phyloP scores from a whole-genome alignment of 2,113 vertebrate species.

The Dasyprocta punctata region DNA sequence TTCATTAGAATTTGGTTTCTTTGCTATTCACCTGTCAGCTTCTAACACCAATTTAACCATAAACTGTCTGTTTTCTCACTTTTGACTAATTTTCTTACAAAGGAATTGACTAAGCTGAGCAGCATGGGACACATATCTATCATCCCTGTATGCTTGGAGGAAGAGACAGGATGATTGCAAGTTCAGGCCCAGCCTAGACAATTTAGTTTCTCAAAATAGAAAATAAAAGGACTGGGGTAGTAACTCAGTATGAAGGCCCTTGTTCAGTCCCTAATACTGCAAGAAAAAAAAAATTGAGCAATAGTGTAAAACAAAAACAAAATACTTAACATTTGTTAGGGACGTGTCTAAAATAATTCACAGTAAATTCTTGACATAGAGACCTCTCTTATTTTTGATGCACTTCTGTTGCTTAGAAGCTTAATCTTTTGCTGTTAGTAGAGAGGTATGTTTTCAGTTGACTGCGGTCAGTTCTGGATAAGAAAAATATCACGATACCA shows the following conservation, averaged over 20 bases:
- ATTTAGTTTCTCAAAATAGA: neutral
- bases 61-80: neutral
- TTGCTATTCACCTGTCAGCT: neutral
- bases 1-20: neutral
- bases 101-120: neutral
- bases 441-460: neutral
- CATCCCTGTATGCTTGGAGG: neutral
- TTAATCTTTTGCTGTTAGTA: neutral
- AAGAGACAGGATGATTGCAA: neutral
- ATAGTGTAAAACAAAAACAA: neutral
- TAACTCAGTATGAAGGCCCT: neutral
- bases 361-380: neutral
- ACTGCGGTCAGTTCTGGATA: neutral
- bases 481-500: neutral
- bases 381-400: neutral
- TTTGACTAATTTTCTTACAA: constrained; percentile 20
- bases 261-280: neutral
- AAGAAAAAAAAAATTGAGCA: neutral
- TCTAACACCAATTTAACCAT: neutral
- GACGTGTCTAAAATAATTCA: neutral
- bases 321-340: neutral
- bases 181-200: neutral
- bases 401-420: neutral
- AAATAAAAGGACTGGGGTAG: neutral
- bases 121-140: neutral